These are phyloP conservation scores for Synergus itoensis DNA, from an alignment of 2,888 invertebrate genomes.

Conservation along the genomic window DNA sequence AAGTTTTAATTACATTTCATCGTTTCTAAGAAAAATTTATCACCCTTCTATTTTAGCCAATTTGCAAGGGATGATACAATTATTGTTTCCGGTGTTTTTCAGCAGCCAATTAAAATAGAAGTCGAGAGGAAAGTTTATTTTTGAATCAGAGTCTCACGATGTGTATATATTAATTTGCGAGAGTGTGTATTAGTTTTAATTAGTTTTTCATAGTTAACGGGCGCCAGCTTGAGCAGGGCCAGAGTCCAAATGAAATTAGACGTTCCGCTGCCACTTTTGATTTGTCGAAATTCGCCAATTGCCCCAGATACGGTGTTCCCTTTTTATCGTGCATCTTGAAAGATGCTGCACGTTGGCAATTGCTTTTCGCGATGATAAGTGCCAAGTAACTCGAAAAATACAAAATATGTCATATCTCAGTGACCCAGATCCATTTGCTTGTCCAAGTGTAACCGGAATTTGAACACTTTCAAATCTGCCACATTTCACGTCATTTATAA, in stretches of 20 bases:
- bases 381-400: conserved; percentile 39
- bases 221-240: conserved; percentile 15
- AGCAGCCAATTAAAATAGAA: background rate
- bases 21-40: no score
- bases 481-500: background rate
- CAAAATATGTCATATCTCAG: conserved; percentile 28
- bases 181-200: conserved; percentile 62
- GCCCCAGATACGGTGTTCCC: conserved; percentile 7
- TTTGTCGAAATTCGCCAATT: conserved; percentile 22
- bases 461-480: background rate
- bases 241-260: conserved; percentile 40
- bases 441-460: conserved; percentile 8
- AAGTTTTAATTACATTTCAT: background rate
- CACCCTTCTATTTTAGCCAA: background rate
- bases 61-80: background rate
- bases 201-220: conserved; percentile 50
- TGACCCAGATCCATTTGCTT: conserved; percentile 34
- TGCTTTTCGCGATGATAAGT: conserved; percentile 33
- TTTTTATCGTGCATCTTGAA: conserved; percentile 9
- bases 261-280: conserved; percentile 18
- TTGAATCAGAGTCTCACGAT: background rate
- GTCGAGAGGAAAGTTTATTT: conserved; percentile 10
- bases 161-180: conserved; percentile 57
- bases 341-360: conserved; percentile 31
- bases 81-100: background rate